Conservation (phyloP, 2,888 invertebrate species). For the Bibio marci region DNA sequence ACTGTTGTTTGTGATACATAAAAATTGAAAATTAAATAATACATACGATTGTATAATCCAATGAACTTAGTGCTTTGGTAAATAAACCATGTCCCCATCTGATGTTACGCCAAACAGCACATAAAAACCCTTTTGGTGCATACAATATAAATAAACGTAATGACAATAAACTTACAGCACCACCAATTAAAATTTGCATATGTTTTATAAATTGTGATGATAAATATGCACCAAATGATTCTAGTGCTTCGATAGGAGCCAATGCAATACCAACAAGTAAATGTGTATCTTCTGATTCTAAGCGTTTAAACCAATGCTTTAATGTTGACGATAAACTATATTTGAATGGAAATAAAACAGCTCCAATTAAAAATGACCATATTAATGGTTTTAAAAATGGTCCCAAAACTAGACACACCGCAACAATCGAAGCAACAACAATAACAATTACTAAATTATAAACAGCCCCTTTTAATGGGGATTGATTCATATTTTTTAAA, state of each 20-base stretch:
- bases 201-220: conserved; percentile 53
- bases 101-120: conserved; percentile 31
- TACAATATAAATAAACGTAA: conserved; percentile 30
- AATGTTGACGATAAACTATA: conserved; percentile 56
- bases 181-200: conserved; percentile 38
- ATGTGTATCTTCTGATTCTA: conserved; percentile 49
- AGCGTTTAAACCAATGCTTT: conserved; percentile 58
- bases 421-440: conserved; percentile 29
- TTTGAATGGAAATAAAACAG: conserved; percentile 91
- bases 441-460: conserved; percentile 27
- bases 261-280: conserved; percentile 38
- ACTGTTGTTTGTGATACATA: no score
- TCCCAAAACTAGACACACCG: conserved; percentile 68
- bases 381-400: conserved; percentile 87
- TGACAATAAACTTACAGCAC: conserved; percentile 11
- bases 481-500: conserved; percentile 5
- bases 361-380: conserved; percentile 95
- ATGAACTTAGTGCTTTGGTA: conserved; percentile 10
- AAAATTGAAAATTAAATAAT: not conserved
- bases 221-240: conserved; percentile 55
- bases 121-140: conserved; percentile 42
- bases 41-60: conserved; percentile 7
- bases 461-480: conserved; percentile 23
- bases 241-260: conserved; percentile 59
- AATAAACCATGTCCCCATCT: conserved; percentile 23